Evolutionary conservation across 2,888 invertebrate genomes (phyloP).

Genomic region (Tetranychus piercei): DNA sequence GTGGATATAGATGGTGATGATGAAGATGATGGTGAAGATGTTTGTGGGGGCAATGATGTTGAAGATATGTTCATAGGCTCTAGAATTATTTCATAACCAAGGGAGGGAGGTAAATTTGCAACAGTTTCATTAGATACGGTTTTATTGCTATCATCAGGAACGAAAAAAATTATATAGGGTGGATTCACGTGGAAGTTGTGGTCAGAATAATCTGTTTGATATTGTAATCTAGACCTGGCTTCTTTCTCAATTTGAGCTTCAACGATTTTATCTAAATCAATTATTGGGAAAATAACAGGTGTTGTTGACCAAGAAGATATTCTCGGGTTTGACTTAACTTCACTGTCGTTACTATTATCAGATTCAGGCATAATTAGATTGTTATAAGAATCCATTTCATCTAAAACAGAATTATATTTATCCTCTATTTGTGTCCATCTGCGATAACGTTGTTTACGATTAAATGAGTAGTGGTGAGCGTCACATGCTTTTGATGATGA

Average conservation of each 20-base stretch:
- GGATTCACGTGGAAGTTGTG: background rate
- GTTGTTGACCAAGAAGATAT: background rate
- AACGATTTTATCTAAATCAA: background rate
- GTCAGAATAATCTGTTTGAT: background rate
- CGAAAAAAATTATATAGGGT: background rate
- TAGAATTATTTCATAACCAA: conserved; percentile 5
- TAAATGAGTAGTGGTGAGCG: background rate
- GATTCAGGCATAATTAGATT: background rate
- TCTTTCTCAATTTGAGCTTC: background rate
- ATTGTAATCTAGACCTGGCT: background rate
- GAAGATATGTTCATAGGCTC: background rate
- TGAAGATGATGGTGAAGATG: background rate
- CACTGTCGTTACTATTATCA: background rate
- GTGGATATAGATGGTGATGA: background rate
- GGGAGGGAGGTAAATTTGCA: background rate
- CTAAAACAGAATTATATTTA: background rate
- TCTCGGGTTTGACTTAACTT: background rate
- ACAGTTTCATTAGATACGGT: background rate
- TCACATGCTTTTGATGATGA: background rate
- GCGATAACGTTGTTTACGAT: background rate
- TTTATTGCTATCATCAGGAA: background rate
- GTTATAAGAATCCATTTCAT: background rate
- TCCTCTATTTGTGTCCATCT: conserved; percentile 5
- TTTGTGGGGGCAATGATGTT: background rate
- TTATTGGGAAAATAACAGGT: background rate